Percentiles rank a stretch among this genome's conserved stretches.
phyloP scores from a whole-genome alignment of 2,888 invertebrate genomes.

The Eupithecia insigniata region DNA sequence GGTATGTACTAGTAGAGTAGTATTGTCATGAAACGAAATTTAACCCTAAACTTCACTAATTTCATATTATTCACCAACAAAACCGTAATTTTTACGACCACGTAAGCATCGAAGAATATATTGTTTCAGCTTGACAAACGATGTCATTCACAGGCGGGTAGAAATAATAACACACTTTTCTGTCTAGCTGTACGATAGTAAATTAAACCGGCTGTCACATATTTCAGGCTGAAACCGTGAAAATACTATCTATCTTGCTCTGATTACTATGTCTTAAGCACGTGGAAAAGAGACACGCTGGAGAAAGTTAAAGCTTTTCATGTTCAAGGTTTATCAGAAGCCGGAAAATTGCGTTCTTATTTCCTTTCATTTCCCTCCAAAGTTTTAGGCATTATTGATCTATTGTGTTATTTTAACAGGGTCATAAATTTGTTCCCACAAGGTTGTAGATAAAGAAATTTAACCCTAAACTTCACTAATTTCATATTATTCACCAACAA shows the following conservation, averaged over 20 bases:
- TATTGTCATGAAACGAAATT: neutral
- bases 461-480: neutral
- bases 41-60: neutral
- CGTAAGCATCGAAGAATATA: conserved; percentile 15
- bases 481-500: neutral
- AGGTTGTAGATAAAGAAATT: conserved; percentile 50
- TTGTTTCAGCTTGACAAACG: conserved; percentile 41
- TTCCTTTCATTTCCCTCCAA: neutral
- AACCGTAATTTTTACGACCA: neutral
- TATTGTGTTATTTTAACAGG: neutral
- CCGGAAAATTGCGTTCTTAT: conserved; percentile 3
- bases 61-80: neutral
- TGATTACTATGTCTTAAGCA: conserved; percentile 64
- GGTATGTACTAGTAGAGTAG: neutral
- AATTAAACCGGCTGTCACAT: conserved; percentile 57
- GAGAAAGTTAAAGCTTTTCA: neutral
- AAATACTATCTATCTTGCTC: conserved; percentile 65
- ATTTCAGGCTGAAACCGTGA: conserved; percentile 57
- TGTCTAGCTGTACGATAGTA: conserved; percentile 50
- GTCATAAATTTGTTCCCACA: conserved; percentile 50
- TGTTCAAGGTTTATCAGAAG: neutral
- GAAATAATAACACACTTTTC: conserved; percentile 50
- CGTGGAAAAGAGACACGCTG: conserved; percentile 49
- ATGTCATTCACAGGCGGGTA: conserved; percentile 42
- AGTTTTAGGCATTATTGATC: neutral